Evolutionary conservation across 2,113 vertebrate genomes (phyloP), one percentile per base, ranked within the genome.

Genomic region (Scolopax mira): DNA sequence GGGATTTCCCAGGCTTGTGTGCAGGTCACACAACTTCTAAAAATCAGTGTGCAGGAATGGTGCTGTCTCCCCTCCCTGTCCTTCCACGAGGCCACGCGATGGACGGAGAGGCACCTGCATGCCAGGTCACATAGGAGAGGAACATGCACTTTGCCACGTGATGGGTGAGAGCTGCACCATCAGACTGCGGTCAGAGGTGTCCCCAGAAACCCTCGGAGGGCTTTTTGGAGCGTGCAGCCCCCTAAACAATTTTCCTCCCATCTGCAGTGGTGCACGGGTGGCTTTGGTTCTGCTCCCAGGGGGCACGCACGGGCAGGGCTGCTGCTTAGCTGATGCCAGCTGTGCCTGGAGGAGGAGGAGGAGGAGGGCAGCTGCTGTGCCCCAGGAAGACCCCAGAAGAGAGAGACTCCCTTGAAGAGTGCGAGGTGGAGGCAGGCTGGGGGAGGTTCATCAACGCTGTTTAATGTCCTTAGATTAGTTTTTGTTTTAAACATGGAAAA

Each of bases 11-110:
- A 1, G 69, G 42, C 31, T 78, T 71, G 21, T 33, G 66, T 5
- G 12, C 31, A 30, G 30, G 25, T 78, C 51, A 39, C 35, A 39
- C 24, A n/a, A 33, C 24, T 52, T 86, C 4, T 27, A 52, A 75
- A 80, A 42, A 11, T 1, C 0, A 0, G 9, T 0, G 0, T 41
- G 73, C 7, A 21, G 67, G 37, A 58, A 33, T 6, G 27, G 46
- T 46, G 39, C 6, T 7, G 9, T 70, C 16, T 87, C 13, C 16
- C 6, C 17, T 79, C 49, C 18, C 11, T 24, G 46, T 12, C 23
- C 17, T 69, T 87, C 77, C 57, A 27, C 0, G 1, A 64, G 19
- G 52, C 22, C 30, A 7, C 5, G 24, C 7, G 1, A 14, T 6
- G n/a, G 72, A 35, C 3, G 5, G 54, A 73, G 44, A 48, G 49